phyloP scores from a whole-genome alignment of 2,113 vertebrate species.

The Condylura cristata region DNA sequence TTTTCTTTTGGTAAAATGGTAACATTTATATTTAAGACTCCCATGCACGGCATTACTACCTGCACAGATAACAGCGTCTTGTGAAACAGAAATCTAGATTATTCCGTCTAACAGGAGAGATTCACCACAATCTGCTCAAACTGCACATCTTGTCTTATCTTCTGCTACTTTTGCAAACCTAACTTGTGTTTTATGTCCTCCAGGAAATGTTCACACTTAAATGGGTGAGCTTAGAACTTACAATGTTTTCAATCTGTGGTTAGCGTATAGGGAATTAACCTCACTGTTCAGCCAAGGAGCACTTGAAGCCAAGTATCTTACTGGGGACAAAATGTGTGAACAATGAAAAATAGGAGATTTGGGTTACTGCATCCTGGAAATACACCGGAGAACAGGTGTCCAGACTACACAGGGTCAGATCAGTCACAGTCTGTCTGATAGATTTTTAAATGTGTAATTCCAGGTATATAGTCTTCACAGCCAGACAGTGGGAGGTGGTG shows the following conservation, averaged over 20 bases:
- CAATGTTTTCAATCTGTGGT: background rate
- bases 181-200: background rate
- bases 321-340: background rate
- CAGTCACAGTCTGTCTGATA: background rate
- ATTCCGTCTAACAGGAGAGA: background rate
- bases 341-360: background rate
- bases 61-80: background rate
- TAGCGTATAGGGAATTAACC: background rate
- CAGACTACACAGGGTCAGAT: background rate
- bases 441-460: background rate
- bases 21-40: background rate
- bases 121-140: background rate
- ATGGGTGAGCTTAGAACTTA: background rate
- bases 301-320: background rate
- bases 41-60: background rate
- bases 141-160: background rate
- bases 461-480: background rate
- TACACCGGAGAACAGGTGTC: background rate
- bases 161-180: background rate
- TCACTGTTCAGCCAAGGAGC: background rate
- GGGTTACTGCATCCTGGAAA: background rate
- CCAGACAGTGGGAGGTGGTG: background rate
- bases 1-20: background rate
- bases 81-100: background rate
- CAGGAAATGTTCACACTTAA: background rate